Conservation (phyloP, 1,140 invertebrate species). For the Sitobion miscanthi region DNA sequence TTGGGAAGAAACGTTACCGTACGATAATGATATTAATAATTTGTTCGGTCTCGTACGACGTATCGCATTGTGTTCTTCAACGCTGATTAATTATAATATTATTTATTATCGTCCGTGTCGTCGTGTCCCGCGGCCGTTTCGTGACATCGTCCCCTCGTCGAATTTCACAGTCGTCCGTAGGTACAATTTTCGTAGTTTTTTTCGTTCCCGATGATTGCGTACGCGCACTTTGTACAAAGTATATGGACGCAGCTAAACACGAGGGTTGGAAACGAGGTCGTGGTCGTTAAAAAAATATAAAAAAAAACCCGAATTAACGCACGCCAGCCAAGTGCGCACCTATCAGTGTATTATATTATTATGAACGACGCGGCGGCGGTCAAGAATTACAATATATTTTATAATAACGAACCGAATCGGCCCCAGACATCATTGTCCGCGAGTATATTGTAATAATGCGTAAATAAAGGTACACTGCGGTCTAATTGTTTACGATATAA, state of each 20-base stretch:
- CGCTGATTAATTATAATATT: constrained; percentile 4
- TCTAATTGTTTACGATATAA: neutral
- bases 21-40: neutral
- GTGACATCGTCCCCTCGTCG: neutral
- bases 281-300: neutral
- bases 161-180: neutral
- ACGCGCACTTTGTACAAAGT: neutral
- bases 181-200: neutral
- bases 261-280: neutral
- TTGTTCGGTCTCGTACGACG: neutral
- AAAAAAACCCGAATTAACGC: neutral
- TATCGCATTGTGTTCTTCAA: neutral
- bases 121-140: neutral
- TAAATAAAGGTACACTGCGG: neutral
- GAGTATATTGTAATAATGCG: neutral
- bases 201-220: neutral
- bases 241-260: neutral
- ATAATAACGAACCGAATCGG: neutral
- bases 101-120: neutral
- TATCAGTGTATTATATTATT: neutral
- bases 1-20: neutral
- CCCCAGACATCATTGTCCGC: neutral
- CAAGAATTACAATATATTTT: neutral
- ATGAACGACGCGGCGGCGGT: neutral
- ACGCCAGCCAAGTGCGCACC: neutral